Percentiles rank a stretch among this genome's conserved stretches.
phyloP scores from a whole-genome alignment of 2,797 vertebrate genomes.

The Rhincodon typus region DNA sequence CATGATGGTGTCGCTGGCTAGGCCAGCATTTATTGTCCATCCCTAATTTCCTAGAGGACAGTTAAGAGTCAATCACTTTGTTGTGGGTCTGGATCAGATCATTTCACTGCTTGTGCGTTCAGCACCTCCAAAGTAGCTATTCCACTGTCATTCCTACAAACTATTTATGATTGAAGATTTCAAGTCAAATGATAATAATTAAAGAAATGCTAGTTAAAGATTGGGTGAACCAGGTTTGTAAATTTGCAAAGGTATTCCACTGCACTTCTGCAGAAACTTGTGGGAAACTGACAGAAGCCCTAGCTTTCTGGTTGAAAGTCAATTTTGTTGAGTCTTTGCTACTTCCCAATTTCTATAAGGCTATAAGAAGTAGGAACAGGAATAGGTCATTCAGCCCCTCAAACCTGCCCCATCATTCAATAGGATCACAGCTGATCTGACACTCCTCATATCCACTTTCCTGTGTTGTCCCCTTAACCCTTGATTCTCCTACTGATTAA shows the following conservation, averaged over 20 bases:
- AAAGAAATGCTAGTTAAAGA: not conserved
- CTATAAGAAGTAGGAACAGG: too few species aligned
- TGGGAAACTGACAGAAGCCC: not conserved
- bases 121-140: not conserved
- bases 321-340: not conserved
- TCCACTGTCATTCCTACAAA: not conserved
- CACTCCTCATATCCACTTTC: too few species aligned
- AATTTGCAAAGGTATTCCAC: not conserved
- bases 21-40: too few species aligned
- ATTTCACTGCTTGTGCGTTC: not conserved
- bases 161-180: not conserved
- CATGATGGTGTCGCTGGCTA: too few species aligned
- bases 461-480: too few species aligned
- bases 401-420: too few species aligned
- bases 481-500: too few species aligned
- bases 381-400: too few species aligned
- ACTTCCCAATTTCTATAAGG: not conserved
- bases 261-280: not conserved
- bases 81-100: not conserved
- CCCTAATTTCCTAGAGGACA: too few species aligned
- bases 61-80: too few species aligned
- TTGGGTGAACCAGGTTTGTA: not conserved
- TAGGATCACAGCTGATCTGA: too few species aligned
- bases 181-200: not conserved
- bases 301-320: too few species aligned